These are phyloP conservation scores for Tonatia bakeri DNA, from an alignment of 2,113 vertebrate genomes.

Conservation along the genomic window DNA sequence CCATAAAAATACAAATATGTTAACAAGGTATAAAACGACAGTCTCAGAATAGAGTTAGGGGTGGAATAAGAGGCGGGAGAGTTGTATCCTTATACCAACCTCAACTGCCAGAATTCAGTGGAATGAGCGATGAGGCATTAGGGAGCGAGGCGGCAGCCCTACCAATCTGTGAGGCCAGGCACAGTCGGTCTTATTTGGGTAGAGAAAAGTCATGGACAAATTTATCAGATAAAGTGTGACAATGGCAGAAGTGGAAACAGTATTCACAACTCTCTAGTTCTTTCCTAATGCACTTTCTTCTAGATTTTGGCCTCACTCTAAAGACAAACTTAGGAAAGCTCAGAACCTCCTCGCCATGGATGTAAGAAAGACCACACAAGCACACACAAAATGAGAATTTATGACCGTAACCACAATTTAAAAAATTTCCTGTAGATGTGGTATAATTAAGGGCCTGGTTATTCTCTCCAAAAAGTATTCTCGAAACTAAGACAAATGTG, in stretches of 20 bases:
- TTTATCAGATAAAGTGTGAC: neutral
- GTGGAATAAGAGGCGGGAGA: neutral
- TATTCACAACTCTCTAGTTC: neutral
- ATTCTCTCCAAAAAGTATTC: conserved; percentile 33
- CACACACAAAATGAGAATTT: conserved; percentile 26
- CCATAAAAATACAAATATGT: neutral
- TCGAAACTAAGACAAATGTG: conserved; percentile 29
- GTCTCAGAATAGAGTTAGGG: neutral
- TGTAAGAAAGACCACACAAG: conserved; percentile 34
- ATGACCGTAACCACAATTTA: conserved; percentile 53
- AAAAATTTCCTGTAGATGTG: conserved; percentile 71
- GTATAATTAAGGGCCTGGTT: conserved; percentile 74
- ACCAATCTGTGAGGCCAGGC: neutral
- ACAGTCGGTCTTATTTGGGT: neutral
- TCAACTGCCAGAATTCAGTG: neutral
- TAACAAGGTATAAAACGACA: neutral
- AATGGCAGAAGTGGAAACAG: neutral
- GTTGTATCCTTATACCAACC: neutral
- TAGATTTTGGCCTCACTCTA: neutral
- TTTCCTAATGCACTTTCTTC: neutral
- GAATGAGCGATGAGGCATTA: neutral
- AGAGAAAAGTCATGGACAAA: neutral
- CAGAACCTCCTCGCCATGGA: neutral
- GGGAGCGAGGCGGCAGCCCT: neutral
- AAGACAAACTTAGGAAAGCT: neutral